Base-by-base conservation (phyloP, 2,113 vertebrate species). In the Chelonoidis abingdonii region DNA sequence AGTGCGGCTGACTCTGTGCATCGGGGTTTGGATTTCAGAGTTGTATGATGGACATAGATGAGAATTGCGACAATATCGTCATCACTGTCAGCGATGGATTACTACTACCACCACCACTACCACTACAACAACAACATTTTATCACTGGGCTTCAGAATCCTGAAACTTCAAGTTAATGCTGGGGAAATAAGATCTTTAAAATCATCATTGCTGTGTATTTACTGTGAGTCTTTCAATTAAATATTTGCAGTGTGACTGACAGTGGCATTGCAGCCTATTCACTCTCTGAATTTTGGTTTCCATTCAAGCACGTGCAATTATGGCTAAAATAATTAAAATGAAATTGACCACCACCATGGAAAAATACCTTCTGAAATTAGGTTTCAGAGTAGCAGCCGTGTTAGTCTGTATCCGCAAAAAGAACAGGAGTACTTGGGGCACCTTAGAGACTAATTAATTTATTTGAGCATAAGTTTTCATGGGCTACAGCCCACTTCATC, bases 281-380 rank as follows among this genome's bases (percentile, higher is more conserved):
- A 78, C 69, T 21, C 59, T 10, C 50, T 0, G 0, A 8, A 49
- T 79, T 65, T 41, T 8, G 21, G 5, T 16, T 44, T 65, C 38
- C 47, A 8, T 22, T 72, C 83, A 72, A 72, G 65, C n/a, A 27
- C 0, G 2, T 6, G 13, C 27, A 25, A 0, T 0, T 10, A 3
- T 75, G 17, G 35, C 38, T 17, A 76, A 53, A 52, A 83, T 56
- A 38, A 79, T 52, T 22, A 9, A 9, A 24, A 52, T 76, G 21
- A 11, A 75, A 80, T 24, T 0, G 5, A 57, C 47, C 3, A 17
- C 31, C 10, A 17, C 21, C 13, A 41, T 1, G 1, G 25, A 80
- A 76, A 93, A 59, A 24, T 25, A 62, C 59, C 11, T 7, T 44
- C 59, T 72, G 81, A 49, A 88, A 84, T 2, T 47, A 47, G n/a